Percentiles rank a stretch among this genome's conserved stretches.
Evolutionary conservation across 2,797 vertebrate genomes (phyloP).

Genomic region (Sebastes kiyomatsui): DNA sequence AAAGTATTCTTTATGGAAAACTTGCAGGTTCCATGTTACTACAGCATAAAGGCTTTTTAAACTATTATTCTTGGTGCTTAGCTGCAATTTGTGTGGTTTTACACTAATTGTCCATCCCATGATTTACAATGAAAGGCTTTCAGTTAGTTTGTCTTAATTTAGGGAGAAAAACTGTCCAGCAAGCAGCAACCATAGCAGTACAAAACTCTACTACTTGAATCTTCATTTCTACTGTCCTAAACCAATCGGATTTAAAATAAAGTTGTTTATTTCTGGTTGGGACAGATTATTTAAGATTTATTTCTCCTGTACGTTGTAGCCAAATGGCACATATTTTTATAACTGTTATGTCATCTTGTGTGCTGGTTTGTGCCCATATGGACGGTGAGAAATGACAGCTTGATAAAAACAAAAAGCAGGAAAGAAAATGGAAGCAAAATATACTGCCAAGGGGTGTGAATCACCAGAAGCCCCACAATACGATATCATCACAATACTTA

Average conservation of each 20-base stretch:
- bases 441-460: too few species aligned
- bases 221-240: background rate
- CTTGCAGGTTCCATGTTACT: background rate
- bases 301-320: background rate
- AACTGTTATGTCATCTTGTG: background rate
- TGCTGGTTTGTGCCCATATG: background rate
- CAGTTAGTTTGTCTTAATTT: background rate
- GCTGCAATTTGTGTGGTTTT: background rate
- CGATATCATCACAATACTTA: too few species aligned
- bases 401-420: background rate
- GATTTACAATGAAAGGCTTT: background rate
- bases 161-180: background rate
- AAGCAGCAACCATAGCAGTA: background rate
- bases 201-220: background rate
- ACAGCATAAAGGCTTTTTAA: background rate
- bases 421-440: background rate
- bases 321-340: background rate
- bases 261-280: background rate
- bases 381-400: background rate
- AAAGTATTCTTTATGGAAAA: background rate
- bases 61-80: background rate
- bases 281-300: background rate
- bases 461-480: too few species aligned
- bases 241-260: background rate
- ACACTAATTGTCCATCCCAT: background rate